phyloP scores from a whole-genome alignment of 1,140 invertebrate genomes.

The Bombus pascuorum region DNA sequence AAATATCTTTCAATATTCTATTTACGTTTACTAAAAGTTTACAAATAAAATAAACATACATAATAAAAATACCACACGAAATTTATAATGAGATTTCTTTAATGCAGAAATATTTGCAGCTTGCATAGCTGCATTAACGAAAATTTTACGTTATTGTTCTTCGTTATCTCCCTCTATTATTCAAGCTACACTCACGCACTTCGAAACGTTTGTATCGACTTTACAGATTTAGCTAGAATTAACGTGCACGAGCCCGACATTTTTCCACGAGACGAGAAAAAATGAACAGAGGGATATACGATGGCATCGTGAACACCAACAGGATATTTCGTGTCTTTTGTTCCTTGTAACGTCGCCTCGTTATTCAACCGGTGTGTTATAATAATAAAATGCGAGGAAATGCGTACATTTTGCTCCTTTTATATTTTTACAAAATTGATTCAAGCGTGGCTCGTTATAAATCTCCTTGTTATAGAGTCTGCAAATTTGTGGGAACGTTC shows the following conservation, averaged over 20 bases:
- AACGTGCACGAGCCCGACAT: background rate
- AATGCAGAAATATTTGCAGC: too few species aligned
- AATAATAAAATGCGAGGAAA: constrained; percentile 8
- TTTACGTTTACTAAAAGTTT: background rate
- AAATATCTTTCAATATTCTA: background rate
- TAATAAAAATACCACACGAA: too few species aligned
- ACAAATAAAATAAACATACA: too few species aligned
- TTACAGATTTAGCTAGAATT: background rate
- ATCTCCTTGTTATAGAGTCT: background rate
- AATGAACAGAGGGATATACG: background rate
- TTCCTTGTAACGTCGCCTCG: background rate
- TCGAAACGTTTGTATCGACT: background rate
- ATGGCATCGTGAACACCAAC: background rate
- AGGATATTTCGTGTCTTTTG: background rate
- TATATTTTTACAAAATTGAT: background rate
- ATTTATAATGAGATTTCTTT: too few species aligned
- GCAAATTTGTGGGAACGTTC: background rate
- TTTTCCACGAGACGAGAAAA: background rate
- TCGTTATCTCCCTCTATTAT: background rate
- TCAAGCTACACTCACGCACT: background rate
- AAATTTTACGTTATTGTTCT: background rate
- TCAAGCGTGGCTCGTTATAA: constrained; percentile 9
- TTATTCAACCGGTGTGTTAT: background rate
- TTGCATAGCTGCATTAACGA: background rate
- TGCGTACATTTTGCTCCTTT: background rate